phyloP scores from a whole-genome alignment of 2,888 invertebrate species.

The Rhagium mordax region DNA sequence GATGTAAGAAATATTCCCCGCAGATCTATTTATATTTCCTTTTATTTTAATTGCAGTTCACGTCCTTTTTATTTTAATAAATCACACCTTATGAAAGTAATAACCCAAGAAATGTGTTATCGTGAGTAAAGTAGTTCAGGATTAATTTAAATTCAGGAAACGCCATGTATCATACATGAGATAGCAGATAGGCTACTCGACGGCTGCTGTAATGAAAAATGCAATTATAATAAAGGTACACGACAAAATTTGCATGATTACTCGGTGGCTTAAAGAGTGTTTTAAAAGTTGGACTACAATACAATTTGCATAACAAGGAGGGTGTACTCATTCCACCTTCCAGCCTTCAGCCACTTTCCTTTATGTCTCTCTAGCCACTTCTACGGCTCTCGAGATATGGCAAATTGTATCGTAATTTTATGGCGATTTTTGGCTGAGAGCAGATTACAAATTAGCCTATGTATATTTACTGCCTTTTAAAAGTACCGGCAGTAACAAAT shows the following conservation, averaged over 20 bases:
- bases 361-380: constrained; percentile 66
- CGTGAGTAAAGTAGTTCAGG: constrained; percentile 14
- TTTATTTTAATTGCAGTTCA: neutral
- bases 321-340: constrained; percentile 54
- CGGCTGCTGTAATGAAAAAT: constrained; percentile 59
- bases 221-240: constrained; percentile 63
- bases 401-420: constrained; percentile 66
- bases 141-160: constrained; percentile 44
- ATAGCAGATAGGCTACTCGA: constrained; percentile 33
- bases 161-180: constrained; percentile 40
- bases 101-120: constrained; percentile 29
- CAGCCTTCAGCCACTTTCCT: constrained; percentile 59
- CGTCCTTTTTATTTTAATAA: constrained; percentile 1
- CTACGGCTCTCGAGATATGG: constrained; percentile 59
- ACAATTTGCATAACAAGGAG: constrained; percentile 69
- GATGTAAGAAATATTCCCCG: neutral
- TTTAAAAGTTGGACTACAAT: constrained; percentile 69
- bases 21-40: neutral
- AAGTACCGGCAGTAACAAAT: neutral
- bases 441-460: constrained; percentile 58
- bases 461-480: constrained; percentile 51
- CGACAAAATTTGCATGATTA: constrained; percentile 63
- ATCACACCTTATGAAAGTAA: constrained; percentile 44
- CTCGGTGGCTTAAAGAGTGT: constrained; percentile 66
- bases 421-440: constrained; percentile 60